Evolutionary conservation across 2,113 vertebrate species (phyloP).

Genomic region (Pungitius pungitius): DNA sequence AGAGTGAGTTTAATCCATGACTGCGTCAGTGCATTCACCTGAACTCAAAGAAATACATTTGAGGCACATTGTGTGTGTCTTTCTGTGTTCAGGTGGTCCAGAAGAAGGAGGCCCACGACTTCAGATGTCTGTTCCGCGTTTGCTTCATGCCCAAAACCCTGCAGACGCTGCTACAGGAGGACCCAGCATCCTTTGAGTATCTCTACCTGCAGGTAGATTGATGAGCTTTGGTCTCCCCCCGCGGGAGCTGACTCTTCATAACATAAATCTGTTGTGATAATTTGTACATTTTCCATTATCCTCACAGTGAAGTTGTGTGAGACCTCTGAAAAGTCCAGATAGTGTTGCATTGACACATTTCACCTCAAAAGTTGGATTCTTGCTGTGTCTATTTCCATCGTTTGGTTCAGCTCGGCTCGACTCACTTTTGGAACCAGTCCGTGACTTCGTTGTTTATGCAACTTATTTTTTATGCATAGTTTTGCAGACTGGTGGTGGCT

Average conservation of each 20-base stretch:
- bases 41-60: not conserved
- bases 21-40: not conserved
- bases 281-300: not conserved
- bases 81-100: slow-evolving; percentile 86
- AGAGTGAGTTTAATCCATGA: not conserved
- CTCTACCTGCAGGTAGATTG: slow-evolving; percentile 91
- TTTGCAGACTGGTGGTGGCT: not conserved
- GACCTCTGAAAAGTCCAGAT: not conserved
- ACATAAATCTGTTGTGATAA: not conserved
- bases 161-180: slow-evolving; percentile 86
- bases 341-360: not conserved
- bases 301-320: not conserved
- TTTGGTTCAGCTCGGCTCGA: not conserved
- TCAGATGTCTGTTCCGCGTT: slow-evolving; percentile 93
- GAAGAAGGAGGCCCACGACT: slow-evolving; percentile 89
- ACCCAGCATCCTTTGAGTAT: slow-evolving; percentile 92
- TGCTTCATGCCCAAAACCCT: slow-evolving; percentile 91
- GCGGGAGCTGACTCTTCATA: not conserved
- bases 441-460: not conserved
- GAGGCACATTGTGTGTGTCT: not conserved
- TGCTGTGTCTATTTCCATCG: not conserved
- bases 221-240: not conserved
- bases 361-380: not conserved
- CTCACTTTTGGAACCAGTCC: not conserved
- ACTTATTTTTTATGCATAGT: not conserved